Conservation (phyloP, 1,140 invertebrate genomes). For the Latrodectus geometricus region DNA sequence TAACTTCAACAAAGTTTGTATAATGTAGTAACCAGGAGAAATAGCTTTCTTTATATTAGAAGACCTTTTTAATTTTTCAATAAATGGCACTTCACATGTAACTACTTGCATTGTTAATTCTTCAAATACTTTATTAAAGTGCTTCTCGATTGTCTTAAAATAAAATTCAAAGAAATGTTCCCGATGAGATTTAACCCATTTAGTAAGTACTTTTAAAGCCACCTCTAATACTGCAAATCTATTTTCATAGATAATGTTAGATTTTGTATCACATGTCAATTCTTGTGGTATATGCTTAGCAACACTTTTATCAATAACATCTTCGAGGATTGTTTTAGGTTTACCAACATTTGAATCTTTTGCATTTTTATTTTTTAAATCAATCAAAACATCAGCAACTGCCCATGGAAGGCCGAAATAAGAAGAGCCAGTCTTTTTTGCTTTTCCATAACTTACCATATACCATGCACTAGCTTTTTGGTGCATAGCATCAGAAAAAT, state of each 20-base stretch:
- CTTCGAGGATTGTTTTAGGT: slow-evolving; percentile 17
- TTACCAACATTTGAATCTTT: background rate
- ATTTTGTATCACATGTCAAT: slow-evolving; percentile 1
- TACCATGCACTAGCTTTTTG: slow-evolving; percentile 66
- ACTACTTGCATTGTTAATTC: background rate
- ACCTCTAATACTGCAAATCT: slow-evolving; percentile 19
- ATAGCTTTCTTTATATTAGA: slow-evolving; percentile 24
- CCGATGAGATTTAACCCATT: slow-evolving; percentile 28
- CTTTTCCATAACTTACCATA: slow-evolving; percentile 63
- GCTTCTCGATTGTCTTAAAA: slow-evolving; percentile 16
- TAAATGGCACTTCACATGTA: background rate
- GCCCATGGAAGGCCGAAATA: slow-evolving; percentile 61
- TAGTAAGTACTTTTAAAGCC: slow-evolving; percentile 1
- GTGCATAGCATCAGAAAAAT: slow-evolving; percentile 46
- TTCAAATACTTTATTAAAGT: slow-evolving; percentile 19
- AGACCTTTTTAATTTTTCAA: background rate
- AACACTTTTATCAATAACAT: slow-evolving; percentile 23
- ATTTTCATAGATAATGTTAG: background rate
- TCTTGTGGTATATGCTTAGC: background rate
- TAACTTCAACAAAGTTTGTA: slow-evolving; percentile 25
- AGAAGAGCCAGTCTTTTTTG: background rate
- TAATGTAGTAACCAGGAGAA: slow-evolving; percentile 37
- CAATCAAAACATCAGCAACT: slow-evolving; percentile 46
- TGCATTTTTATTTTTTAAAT: slow-evolving; percentile 22
- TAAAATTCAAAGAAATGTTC: slow-evolving; percentile 18